Evolutionary conservation across 2,113 vertebrate genomes (phyloP).

Genomic region (Emberiza fucata): DNA sequence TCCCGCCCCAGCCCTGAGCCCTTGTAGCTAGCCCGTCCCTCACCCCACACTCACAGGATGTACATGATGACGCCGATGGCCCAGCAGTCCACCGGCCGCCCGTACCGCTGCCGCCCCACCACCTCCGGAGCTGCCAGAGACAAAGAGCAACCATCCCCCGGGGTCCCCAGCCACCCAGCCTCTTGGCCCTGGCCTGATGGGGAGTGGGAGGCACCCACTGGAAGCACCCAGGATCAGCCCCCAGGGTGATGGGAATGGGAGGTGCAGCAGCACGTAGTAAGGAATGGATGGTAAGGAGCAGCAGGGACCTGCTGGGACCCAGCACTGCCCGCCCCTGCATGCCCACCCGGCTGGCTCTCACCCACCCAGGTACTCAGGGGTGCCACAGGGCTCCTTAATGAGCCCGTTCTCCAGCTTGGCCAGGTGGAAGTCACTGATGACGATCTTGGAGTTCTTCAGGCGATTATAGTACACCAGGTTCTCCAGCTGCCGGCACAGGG

Average conservation of each 20-base stretch:
- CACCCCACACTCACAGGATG: slow-evolving; percentile 86
- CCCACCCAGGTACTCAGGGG: slow-evolving; percentile 96
- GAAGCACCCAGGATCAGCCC: neutral
- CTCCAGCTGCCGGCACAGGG: slow-evolving; percentile 78
- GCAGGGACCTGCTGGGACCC: neutral
- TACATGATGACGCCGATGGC: slow-evolving; percentile 98
- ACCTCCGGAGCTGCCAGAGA: slow-evolving; percentile 88
- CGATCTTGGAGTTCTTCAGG: slow-evolving; percentile 98
- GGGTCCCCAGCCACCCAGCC: neutral
- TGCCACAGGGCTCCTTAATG: slow-evolving; percentile 97
- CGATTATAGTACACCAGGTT: slow-evolving; percentile 97
- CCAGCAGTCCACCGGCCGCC: slow-evolving; percentile 96
- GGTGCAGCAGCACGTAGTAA: neutral
- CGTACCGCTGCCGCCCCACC: slow-evolving; percentile 94
- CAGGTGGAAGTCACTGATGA: slow-evolving; percentile 97
- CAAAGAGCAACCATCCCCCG: neutral
- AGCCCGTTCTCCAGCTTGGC: slow-evolving; percentile 96
- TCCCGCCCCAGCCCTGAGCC: rapidly evolving
- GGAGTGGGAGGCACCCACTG: rapidly evolving
- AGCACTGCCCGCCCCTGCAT: rapidly evolving
- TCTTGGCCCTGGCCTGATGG: neutral
- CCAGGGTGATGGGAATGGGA: neutral
- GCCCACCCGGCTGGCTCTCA: slow-evolving; percentile 51
- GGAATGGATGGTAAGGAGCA: neutral
- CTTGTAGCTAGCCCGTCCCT: rapidly evolving